Conservation (phyloP, 1,140 invertebrate species). For the Asobara japonica region DNA sequence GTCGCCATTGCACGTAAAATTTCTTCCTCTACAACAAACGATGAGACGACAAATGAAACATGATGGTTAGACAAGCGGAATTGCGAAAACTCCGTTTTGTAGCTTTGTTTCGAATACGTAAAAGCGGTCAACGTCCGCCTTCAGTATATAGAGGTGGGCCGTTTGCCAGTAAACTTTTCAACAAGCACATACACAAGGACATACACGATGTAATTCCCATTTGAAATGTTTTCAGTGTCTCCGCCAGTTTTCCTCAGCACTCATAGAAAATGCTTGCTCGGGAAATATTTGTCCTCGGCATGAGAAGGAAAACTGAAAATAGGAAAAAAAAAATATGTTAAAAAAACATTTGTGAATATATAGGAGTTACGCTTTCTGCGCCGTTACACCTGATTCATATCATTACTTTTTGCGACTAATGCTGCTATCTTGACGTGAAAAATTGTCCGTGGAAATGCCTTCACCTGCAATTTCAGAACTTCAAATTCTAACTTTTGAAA, state of each 20-base stretch:
- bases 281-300: slow-evolving; percentile 15
- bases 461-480: slow-evolving; percentile 28
- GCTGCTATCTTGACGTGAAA: slow-evolving; percentile 18
- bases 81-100: not conserved
- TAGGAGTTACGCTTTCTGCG: not conserved
- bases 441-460: slow-evolving; percentile 18
- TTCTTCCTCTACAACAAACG: slow-evolving; percentile 14
- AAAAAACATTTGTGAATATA: too few species aligned
- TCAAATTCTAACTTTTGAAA: not conserved
- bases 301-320: not conserved
- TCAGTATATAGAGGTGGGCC: slow-evolving; percentile 26
- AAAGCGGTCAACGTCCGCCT: slow-evolving; percentile 16
- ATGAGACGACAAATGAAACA: slow-evolving; percentile 18
- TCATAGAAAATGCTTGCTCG: slow-evolving; percentile 27
- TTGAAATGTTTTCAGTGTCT: slow-evolving; percentile 31
- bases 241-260: slow-evolving; percentile 21
- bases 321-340: not conserved
- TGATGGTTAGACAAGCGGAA: slow-evolving; percentile 15
- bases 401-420: slow-evolving; percentile 25
- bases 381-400: slow-evolving; percentile 29
- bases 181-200: slow-evolving; percentile 8
- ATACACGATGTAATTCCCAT: slow-evolving; percentile 37
- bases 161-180: slow-evolving; percentile 41
- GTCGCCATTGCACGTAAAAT: too few species aligned
- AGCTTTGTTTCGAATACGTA: slow-evolving; percentile 34